phyloP scores from a whole-genome alignment of 2,888 invertebrate genomes.

The Callosobruchus maculatus region DNA sequence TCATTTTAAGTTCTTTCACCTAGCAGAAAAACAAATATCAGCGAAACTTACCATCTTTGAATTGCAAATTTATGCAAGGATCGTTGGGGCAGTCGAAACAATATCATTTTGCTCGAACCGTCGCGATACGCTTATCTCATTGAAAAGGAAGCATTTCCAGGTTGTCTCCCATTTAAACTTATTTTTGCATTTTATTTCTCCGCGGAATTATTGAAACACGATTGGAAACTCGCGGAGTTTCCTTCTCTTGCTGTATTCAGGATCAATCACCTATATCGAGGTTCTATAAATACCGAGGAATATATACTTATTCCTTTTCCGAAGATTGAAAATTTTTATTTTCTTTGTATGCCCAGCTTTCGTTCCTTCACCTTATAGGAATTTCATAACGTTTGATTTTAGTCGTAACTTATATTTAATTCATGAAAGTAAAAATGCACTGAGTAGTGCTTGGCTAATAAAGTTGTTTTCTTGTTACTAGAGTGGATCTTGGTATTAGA shows the following conservation, averaged over 20 bases:
- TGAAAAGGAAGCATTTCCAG: background rate
- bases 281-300: background rate
- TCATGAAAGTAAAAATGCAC: too few species aligned
- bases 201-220: background rate
- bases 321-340: background rate
- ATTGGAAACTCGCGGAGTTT: background rate
- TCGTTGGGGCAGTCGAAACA: background rate
- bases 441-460: too few species aligned
- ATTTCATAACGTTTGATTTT: background rate
- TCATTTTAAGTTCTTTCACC: too few species aligned
- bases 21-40: too few species aligned
- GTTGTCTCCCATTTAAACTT: background rate
- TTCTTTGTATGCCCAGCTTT: background rate
- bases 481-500: too few species aligned
- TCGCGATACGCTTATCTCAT: background rate
- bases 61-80: background rate
- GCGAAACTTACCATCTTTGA: background rate
- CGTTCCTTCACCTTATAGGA: background rate
- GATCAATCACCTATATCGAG: background rate
- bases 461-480: too few species aligned
- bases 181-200: background rate
- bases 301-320: background rate
- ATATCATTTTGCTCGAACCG: background rate
- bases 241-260: background rate
- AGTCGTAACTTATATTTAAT: too few species aligned